Percentiles rank a stretch among this genome's conserved stretches.
phyloP scores from a whole-genome alignment of 2,888 invertebrate genomes.

The Galeopsomyia nigrocyanea region DNA sequence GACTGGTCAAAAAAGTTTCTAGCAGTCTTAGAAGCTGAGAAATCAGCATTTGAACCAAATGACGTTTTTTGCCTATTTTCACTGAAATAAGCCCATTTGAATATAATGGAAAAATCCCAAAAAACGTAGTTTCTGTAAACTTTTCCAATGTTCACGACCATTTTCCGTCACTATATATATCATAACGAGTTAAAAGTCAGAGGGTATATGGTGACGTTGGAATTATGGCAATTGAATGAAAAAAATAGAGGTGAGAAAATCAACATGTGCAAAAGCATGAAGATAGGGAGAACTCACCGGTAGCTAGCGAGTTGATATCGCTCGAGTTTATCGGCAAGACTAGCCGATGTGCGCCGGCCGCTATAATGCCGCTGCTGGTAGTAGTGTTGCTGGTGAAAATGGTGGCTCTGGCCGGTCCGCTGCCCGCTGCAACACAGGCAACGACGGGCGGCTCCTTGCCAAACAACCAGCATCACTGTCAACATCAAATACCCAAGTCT shows the following conservation, averaged over 20 bases:
- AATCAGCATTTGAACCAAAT: too few species aligned
- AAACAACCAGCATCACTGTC: conserved; percentile 64
- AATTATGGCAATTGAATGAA: neutral
- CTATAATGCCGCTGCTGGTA: conserved; percentile 41
- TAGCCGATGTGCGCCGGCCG: neutral
- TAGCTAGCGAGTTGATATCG: conserved; percentile 58
- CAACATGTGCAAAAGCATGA: neutral
- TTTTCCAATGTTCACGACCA: too few species aligned
- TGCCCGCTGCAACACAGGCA: conserved; percentile 64
- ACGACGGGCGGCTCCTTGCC: conserved; percentile 62
- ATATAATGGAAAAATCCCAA: too few species aligned
- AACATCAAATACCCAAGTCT: conserved; percentile 7
- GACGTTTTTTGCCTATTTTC: too few species aligned
- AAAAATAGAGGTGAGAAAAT: neutral
- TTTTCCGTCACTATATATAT: too few species aligned
- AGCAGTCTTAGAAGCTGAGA: too few species aligned
- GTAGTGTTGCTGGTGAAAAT: conserved; percentile 54
- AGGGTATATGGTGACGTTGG: too few species aligned
- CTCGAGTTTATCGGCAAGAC: conserved; percentile 57
- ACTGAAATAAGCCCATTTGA: too few species aligned
- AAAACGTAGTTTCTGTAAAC: too few species aligned
- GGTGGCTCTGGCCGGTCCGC: conserved; percentile 57
- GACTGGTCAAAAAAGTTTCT: too few species aligned
- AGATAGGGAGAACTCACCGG: conserved; percentile 55
- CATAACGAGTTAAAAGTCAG: too few species aligned